phyloP scores from a whole-genome alignment of 2,797 vertebrate genomes.

The Peromyscus attwateri region DNA sequence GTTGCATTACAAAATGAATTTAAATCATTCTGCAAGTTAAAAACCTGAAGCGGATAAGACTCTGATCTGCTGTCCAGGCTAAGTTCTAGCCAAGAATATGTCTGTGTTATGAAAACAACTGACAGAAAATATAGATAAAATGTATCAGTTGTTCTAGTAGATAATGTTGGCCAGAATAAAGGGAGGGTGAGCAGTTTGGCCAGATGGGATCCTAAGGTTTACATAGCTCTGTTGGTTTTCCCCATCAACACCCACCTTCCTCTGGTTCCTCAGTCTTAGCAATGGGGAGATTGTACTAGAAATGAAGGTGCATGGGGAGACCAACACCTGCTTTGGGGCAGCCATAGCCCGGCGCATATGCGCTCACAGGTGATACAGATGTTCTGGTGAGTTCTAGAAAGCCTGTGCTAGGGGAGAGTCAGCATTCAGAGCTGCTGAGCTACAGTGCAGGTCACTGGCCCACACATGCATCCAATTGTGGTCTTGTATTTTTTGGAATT shows the following conservation, averaged over 20 bases:
- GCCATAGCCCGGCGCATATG: neutral
- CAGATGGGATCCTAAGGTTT: neutral
- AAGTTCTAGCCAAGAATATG: conserved; percentile 50
- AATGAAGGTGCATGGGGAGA: neutral
- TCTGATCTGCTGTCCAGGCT: conserved; percentile 52
- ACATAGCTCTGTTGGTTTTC: neutral
- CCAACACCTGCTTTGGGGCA: neutral
- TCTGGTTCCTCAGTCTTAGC: neutral
- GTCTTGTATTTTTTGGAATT: conserved; percentile 52
- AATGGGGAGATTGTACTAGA: neutral
- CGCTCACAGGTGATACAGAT: neutral
- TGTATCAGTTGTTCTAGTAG: conserved; percentile 25
- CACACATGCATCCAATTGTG: neutral
- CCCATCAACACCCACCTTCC: neutral
- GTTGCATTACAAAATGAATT: conserved; percentile 81
- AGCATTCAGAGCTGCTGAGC: neutral
- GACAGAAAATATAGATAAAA: neutral
- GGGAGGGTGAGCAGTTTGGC: neutral
- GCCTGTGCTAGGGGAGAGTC: neutral
- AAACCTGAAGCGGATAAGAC: conserved; percentile 80
- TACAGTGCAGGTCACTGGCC: neutral
- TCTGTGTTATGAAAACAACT: conserved; percentile 49
- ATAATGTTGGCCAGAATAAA: conserved; percentile 23
- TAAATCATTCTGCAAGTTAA: conserved; percentile 65
- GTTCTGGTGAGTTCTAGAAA: neutral